These are phyloP conservation scores for Lampropteryx suffumata DNA, from an alignment of 2,888 invertebrate species.

Conservation along the genomic window DNA sequence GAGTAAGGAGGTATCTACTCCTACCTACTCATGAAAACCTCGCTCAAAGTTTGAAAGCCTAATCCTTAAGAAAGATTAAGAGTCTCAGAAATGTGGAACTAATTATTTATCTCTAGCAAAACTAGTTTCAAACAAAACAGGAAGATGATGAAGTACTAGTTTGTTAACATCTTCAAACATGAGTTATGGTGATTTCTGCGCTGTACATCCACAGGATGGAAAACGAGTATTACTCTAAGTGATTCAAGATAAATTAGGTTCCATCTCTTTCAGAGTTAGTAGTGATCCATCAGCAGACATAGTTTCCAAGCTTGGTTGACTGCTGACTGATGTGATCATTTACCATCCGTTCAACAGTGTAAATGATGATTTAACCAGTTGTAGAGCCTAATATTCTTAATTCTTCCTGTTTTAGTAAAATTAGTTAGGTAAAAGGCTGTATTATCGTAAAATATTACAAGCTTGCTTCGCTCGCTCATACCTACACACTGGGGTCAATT, in stretches of 20 bases:
- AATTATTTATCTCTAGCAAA: neutral
- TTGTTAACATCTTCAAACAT: conserved; percentile 11
- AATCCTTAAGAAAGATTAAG: neutral
- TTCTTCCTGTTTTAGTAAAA: no score
- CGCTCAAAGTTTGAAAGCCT: no score
- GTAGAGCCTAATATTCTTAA: no score
- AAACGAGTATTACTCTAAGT: conserved; percentile 15
- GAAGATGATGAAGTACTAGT: neutral
- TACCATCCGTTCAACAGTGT: conserved; percentile 1
- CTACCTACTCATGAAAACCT: no score
- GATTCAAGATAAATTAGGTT: conserved; percentile 22
- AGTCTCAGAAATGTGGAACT: neutral
- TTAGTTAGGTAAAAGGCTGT: no score
- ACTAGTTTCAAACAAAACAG: neutral
- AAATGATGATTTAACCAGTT: no score
- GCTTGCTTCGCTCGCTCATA: no score
- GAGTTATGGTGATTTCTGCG: conserved; percentile 14
- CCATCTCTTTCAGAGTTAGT: conserved; percentile 12
- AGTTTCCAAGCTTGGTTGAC: conserved; percentile 4
- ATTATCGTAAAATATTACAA: no score
- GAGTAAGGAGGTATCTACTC: no score
- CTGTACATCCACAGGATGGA: conserved; percentile 14
- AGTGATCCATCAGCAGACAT: conserved; percentile 15
- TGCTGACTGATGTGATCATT: conserved; percentile 12
- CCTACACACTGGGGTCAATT: no score